Conservation (phyloP, 2,797 vertebrate genomes). For the Smutsia temminckii region DNA sequence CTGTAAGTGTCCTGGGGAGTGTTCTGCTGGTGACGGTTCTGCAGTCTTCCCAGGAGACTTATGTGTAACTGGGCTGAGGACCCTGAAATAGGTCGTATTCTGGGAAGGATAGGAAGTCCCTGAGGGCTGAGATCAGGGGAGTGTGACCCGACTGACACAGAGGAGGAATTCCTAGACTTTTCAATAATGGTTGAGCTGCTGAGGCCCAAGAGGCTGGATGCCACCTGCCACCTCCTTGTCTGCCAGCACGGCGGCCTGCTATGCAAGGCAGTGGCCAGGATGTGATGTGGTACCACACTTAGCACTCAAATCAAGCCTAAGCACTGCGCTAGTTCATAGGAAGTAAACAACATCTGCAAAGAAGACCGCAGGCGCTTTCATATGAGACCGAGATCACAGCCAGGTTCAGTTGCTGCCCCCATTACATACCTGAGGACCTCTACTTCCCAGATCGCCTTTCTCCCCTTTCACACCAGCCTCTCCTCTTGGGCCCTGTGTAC, state of each 20-base stretch:
- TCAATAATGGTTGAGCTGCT: not conserved
- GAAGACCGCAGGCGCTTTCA: not conserved
- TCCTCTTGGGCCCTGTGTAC: constrained; percentile 76
- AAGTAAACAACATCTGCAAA: not conserved
- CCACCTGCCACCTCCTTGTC: not conserved
- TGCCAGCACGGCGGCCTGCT: not conserved
- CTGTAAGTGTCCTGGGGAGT: not conserved
- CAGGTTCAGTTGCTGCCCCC: not conserved
- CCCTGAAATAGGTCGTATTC: not conserved
- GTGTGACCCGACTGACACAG: not conserved
- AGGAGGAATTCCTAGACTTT: not conserved
- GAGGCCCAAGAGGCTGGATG: not conserved
- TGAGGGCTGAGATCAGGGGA: not conserved
- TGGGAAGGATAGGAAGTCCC: not conserved
- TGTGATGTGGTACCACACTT: accelerated
- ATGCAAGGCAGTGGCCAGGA: not conserved
- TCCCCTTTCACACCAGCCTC: constrained; percentile 73
- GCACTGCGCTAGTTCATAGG: not conserved
- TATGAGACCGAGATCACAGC: not conserved
- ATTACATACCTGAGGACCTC: constrained; percentile 78
- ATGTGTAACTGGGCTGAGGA: not conserved
- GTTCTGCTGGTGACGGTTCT: not conserved
- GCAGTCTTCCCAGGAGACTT: not conserved
- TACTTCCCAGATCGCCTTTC: constrained; percentile 70
- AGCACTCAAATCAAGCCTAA: not conserved